Evolutionary conservation across 1,140 invertebrate genomes (phyloP), one percentile per base, ranked within the genome.

Genomic region (Cydia amplana): DNA sequence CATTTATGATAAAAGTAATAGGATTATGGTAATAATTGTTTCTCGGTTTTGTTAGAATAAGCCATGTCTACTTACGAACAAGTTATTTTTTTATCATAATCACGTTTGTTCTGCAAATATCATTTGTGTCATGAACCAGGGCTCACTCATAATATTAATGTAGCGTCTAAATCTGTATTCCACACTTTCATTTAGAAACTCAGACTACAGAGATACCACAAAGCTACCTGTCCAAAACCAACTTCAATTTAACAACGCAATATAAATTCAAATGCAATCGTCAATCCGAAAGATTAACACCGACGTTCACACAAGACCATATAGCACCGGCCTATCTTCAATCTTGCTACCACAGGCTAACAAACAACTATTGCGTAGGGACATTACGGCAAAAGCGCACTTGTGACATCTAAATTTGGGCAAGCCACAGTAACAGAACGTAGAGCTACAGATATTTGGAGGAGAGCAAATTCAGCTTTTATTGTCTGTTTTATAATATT

Each of bases 281-380:
- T 70, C 65, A 70, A 70, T 70, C 28, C 65, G 65, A 70, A 70
- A 70, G 65, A 70, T 70, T 70, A 70, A 70, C 65, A 70, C 65
- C n/a, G n/a, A 23, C 14, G 64, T 32, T 32, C 28, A 18, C 32
- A 23, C 32, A 70, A 70, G 65, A 40, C 32, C 65, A 40, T 70
- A 70, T 36, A 70, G 65, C 36, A 70, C 28, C 7, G 65, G 65
- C 65, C 28, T 70, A 70, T 70, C 65, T 70, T 70, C 65, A 70
- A 70, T 70, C 65, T 70, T 70, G 65, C 65, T 16, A 70, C 65
- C 65, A 28, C 65, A 70, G 32, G 4, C 65, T 36, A 36, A 40
- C 65, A 70, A 70, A 70, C 65, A 70, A 70, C 65, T 70, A 70
- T 70, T 70, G 65, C 55, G 55, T 65, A 65, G 6, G 64, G 28